Evolutionary conservation across 1,140 invertebrate genomes (phyloP).

Genomic region (Lepidurus apus): DNA sequence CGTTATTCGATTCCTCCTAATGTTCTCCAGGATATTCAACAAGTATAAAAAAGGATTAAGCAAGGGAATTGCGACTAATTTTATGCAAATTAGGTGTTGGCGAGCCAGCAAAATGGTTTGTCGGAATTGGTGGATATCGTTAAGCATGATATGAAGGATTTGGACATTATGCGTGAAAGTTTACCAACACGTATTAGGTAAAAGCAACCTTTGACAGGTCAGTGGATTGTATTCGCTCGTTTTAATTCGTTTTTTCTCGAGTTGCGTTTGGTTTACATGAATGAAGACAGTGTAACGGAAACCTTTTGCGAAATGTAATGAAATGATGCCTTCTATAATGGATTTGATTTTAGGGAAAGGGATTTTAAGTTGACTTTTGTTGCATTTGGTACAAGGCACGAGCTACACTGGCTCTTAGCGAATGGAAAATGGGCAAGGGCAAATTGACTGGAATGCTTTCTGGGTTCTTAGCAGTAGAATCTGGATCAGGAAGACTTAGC

Average conservation of each 20-base stretch:
- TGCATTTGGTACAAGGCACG: conserved; percentile 14
- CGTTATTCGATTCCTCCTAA: conserved; percentile 58
- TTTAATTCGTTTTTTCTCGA: not conserved
- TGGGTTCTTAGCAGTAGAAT: not conserved
- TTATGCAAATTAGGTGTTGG: conserved; percentile 20
- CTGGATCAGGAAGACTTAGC: not conserved
- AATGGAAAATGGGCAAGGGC: not conserved
- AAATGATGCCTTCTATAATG: not conserved
- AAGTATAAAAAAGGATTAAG: conserved; percentile 44
- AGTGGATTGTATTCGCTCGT: not conserved
- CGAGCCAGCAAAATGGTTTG: conserved; percentile 31
- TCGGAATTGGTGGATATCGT: conserved; percentile 30
- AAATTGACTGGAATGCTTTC: not conserved
- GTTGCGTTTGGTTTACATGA: not conserved
- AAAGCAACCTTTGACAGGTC: not conserved
- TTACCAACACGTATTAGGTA: not conserved
- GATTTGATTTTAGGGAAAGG: not conserved
- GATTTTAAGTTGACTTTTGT: not conserved
- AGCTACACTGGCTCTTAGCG: not conserved
- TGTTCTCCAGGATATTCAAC: conserved; percentile 58
- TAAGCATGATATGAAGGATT: conserved; percentile 32
- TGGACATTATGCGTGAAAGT: conserved; percentile 23
- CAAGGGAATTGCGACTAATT: not conserved
- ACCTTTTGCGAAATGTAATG: not conserved
- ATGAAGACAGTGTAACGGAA: not conserved